Percentiles rank a stretch among this genome's conserved stretches.
phyloP scores from a whole-genome alignment of 1,140 invertebrate genomes.

The Musca domestica region DNA sequence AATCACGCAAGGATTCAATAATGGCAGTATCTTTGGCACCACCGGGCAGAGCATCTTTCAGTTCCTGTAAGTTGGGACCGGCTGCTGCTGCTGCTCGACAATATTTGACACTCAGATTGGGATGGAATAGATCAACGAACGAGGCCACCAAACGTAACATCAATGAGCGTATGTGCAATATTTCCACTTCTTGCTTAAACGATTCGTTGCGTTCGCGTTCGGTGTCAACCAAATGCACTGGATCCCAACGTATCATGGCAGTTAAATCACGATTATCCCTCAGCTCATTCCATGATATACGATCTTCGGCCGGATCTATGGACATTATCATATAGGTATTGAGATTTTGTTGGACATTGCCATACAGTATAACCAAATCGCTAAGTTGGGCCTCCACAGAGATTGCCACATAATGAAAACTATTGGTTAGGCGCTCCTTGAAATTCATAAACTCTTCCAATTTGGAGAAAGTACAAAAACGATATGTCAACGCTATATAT shows the following conservation, averaged over 20 bases:
- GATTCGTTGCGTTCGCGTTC: constrained; percentile 43
- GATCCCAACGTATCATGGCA: constrained; percentile 62
- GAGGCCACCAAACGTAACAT: constrained; percentile 44
- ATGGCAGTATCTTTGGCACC: constrained; percentile 31
- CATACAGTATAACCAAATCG: constrained; percentile 62
- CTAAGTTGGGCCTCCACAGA: constrained; percentile 78
- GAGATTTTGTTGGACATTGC: constrained; percentile 45
- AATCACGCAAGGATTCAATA: constrained; percentile 40
- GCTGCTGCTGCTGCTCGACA: not conserved
- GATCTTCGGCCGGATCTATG: constrained; percentile 55
- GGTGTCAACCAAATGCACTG: constrained; percentile 45
- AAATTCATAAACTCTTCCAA: constrained; percentile 88
- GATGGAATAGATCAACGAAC: constrained; percentile 47
- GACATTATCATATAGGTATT: constrained; percentile 49
- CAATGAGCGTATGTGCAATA: constrained; percentile 43
- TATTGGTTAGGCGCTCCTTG: constrained; percentile 75
- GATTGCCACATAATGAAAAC: constrained; percentile 74
- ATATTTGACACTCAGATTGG: constrained; percentile 19
- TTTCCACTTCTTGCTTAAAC: constrained; percentile 49
- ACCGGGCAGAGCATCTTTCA: constrained; percentile 19
- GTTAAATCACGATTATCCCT: constrained; percentile 63
- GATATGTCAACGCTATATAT: constrained; percentile 88
- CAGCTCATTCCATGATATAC: constrained; percentile 56
- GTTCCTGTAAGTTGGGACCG: not conserved
- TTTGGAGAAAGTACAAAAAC: constrained; percentile 91